Evolutionary conservation across 2,797 vertebrate species (phyloP), one percentile per base, ranked within the genome.

Genomic region (Somateria mollissima): DNA sequence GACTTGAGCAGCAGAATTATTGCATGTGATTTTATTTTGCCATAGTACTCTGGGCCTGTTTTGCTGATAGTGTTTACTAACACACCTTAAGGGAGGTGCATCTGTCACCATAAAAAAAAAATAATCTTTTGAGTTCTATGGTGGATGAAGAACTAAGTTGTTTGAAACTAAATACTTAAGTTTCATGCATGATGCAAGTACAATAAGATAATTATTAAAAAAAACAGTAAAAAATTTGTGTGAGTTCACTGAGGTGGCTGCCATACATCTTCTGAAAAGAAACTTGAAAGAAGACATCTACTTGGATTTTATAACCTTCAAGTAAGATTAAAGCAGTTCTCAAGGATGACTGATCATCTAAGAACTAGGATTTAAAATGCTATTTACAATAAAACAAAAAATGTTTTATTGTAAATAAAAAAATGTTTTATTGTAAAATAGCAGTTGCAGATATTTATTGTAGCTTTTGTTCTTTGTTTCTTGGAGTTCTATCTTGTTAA

Each of bases 1-100:
- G 82, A 88, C 76, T 79, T 75, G 60, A 93, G 73, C 36, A 81
- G 54, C 19, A 66, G 58, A 94, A 86, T 86, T 54, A 92, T 36
- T 78, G 53, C 51, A 37, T 30, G 20, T 39, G 83, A 70, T 84
- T 94, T 71, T 30, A 34, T 69, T 94, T 86, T 90, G 22, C 51
- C 69, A 56, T 13, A n/a, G 54, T 12, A 53, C 53, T 69, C 27
- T 49, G 67, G 87, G 39, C 28, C 65, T 28, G 28, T 87, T 83
- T 70, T 84, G 47, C 47, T 84, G 81, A 79, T 13, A 60, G 1
- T n/a, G 36, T 82, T 93, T 94, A 77, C 47, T 75, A 69, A 62
- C 6, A 61, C 41, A 81, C 24, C 56, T 93, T 81, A 62, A 79
- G 28, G 32, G 21, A 92, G 27, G 30, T 83, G 21, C 17, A 61